Base-by-base conservation (phyloP, 2,888 invertebrate genomes). In the Ochropleura leucogaster region DNA sequence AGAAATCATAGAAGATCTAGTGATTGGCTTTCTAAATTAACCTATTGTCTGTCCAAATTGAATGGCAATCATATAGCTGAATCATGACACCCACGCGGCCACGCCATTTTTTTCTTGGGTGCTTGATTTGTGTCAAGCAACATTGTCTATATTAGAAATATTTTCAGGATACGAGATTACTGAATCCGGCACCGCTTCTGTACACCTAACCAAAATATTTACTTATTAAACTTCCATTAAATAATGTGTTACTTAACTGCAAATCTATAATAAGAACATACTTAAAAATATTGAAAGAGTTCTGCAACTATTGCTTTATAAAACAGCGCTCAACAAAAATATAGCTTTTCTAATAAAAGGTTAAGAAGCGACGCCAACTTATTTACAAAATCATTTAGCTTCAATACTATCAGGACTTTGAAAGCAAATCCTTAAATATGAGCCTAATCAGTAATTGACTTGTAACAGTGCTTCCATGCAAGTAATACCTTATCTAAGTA, bases 401-500 rank as follows among this genome's bases (percentile, higher is more conserved):
- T 82, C 84, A 83, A 84, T 68, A 79, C 77, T 74, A 88, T 80
- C 73, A 93, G 92, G 93, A 94, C 91, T 93, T 92, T 89, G 77
- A 94, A 95, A 95, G 90, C 88, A 94, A 95, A 95, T 93, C 92
- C 93, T 89, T 93, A 93, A 92, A 90, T 86, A 91, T 92, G 94
- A 93, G 83, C 94, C 96, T 96, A 96, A 95, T 96, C 95, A 94
- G 91, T 96, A 96, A 96, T 96, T 96, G 96, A 96, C 96, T 95
- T 95, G 94, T 95, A 51, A 80, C 96, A 95, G 96, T 96, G 94
- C 94, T 90, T 91, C 90, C 91, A 90, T 93, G 92, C 92, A 92
- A 93, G 90, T 90, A 90, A 90, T 91, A 89, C 47, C 76, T 85
- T 82, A 85, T 40, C 63, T 75, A 68, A 42, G 47, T 86, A 75